Conservation (phyloP, 2,113 vertebrate genomes). For the Poecile atricapillus region DNA sequence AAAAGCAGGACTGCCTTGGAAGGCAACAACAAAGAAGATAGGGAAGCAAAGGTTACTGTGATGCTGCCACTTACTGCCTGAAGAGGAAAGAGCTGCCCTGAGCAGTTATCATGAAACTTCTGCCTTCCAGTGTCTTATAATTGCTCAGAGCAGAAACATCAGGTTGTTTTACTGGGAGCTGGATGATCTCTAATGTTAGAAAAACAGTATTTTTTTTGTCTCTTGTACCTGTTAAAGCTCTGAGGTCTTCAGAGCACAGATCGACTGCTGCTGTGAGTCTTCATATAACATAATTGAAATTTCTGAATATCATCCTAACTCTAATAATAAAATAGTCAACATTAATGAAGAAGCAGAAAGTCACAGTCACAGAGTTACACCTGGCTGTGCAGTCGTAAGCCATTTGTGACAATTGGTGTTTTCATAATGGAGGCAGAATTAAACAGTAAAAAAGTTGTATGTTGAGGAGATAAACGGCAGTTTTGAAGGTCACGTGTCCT, state of each 20-base stretch:
- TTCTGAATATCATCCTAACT: background rate
- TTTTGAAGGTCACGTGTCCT: background rate
- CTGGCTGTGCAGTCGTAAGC: background rate
- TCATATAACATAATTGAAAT: background rate
- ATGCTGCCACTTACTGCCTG: constrained; percentile 47
- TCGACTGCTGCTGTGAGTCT: background rate
- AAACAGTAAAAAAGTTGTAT: background rate
- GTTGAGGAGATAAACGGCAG: background rate
- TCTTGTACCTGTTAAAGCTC: background rate
- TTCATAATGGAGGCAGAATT: background rate
- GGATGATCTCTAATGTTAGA: background rate
- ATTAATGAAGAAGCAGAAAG: background rate
- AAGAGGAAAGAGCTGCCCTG: background rate
- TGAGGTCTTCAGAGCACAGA: background rate
- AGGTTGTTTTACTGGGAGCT: background rate
- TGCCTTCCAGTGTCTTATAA: background rate
- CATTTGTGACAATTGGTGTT: background rate
- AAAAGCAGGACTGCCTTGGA: background rate
- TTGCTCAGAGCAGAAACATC: background rate
- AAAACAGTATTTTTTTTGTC: background rate
- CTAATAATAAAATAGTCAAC: background rate
- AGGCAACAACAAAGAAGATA: background rate
- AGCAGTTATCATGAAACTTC: background rate
- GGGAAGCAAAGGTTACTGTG: background rate
- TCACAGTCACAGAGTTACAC: background rate